Evolutionary conservation across 1,140 invertebrate species (phyloP).

Genomic region (Whitmania pigra): DNA sequence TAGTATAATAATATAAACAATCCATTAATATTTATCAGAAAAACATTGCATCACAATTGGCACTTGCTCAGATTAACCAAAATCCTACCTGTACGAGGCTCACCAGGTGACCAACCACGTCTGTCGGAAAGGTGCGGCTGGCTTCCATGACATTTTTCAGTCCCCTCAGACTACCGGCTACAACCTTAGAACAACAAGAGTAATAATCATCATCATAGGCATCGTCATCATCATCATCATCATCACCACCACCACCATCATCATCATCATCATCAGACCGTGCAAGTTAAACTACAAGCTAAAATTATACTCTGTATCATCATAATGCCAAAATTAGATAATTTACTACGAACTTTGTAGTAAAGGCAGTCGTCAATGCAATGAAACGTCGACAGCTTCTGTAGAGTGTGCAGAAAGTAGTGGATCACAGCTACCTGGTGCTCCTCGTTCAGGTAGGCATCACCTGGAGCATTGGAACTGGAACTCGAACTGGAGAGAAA

Average conservation of each 20-base stretch:
- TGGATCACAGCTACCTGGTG: background rate
- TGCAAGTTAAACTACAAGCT: no score
- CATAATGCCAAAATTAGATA: no score
- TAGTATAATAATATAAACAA: no score
- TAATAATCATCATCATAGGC: no score
- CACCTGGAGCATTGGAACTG: background rate
- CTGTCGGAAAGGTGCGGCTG: constrained; percentile 2
- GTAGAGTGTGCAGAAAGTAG: background rate
- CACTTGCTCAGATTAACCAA: background rate
- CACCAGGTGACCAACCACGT: background rate
- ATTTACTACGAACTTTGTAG: background rate
- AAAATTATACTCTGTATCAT: no score
- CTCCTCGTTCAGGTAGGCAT: constrained; percentile 19
- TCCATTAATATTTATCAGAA: background rate
- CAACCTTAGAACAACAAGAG: background rate
- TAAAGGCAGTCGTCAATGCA: background rate
- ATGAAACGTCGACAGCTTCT: background rate
- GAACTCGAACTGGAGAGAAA: background rate
- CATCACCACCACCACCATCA: no score
- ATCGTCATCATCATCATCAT: no score
- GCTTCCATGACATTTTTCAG: background rate
- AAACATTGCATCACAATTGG: background rate
- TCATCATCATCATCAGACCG: no score
- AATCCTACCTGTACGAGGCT: background rate
- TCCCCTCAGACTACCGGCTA: background rate